These are phyloP conservation scores for Andrena haemorrhoa DNA, from an alignment of 2,888 invertebrate genomes.

Conservation along the genomic window DNA sequence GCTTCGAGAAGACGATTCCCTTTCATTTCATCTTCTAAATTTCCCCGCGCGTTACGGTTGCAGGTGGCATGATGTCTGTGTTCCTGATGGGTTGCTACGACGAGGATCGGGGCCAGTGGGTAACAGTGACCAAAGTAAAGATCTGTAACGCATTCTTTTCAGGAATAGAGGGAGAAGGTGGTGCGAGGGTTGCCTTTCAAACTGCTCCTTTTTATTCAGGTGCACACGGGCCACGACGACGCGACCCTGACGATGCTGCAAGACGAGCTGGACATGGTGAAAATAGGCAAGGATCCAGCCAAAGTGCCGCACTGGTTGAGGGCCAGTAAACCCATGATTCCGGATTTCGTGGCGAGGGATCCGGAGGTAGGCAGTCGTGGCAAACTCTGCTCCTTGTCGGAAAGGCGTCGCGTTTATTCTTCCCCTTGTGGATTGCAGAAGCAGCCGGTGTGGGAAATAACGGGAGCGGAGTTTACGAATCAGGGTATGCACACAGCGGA, in stretches of 20 bases:
- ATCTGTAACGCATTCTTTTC: neutral
- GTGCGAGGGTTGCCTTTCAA: neutral
- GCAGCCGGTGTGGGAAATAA: conserved; percentile 98
- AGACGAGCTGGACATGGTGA: conserved; percentile 89
- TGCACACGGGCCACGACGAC: conserved; percentile 95
- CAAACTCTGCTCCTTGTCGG: no score
- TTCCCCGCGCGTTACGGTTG: neutral
- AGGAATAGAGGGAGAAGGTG: neutral
- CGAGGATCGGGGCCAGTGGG: conserved; percentile 89
- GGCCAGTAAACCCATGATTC: conserved; percentile 93
- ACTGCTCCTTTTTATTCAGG: conserved; percentile 78
- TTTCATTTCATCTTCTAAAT: no score
- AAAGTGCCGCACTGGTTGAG: conserved; percentile 93
- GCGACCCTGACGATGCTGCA: conserved; percentile 92
- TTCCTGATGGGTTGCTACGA: conserved; percentile 97
- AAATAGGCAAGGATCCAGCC: conserved; percentile 91
- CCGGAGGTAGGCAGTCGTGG: conserved; percentile 87
- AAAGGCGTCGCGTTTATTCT: neutral
- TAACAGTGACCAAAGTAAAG: conserved; percentile 94
- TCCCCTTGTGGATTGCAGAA: conserved; percentile 78
- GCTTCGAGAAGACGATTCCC: neutral
- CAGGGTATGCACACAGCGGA: conserved; percentile 95
- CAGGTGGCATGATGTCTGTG: conserved; percentile 95
- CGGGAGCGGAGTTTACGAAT: conserved; percentile 93
- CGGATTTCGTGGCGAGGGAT: conserved; percentile 94